Percentiles rank a stretch among this genome's conserved stretches.
phyloP scores from a whole-genome alignment of 2,113 vertebrate species.

The Seriola quinqueradiata region DNA sequence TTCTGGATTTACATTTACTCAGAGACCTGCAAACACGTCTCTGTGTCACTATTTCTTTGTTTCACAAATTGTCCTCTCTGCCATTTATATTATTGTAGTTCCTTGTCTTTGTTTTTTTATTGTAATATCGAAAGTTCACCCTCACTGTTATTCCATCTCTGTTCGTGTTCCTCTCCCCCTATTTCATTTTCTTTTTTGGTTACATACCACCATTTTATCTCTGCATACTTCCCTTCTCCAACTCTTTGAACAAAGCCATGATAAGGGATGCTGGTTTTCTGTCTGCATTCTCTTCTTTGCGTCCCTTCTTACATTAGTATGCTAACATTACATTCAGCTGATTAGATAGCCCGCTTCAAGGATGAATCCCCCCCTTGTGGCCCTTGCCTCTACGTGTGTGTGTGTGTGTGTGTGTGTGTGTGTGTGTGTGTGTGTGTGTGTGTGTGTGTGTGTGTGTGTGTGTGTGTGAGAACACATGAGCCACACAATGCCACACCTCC shows the following conservation, averaged over 20 bases:
- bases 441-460: conserved; percentile 16
- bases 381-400: conserved; percentile 25
- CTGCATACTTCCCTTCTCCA: conserved; percentile 24
- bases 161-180: conserved; percentile 1
- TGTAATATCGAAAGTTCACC: conserved; percentile 22
- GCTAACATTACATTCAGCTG: conserved; percentile 77
- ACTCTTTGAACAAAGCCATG: conserved; percentile 69
- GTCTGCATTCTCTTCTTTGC: conserved; percentile 51
- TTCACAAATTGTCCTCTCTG: neutral
- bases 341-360: conserved; percentile 82
- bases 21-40: neutral
- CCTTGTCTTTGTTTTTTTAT: conserved; percentile 13
- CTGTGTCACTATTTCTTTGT: conserved; percentile 7
- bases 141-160: conserved; percentile 20
- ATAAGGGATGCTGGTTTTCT: conserved; percentile 64
- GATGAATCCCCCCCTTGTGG: conserved; percentile 76
- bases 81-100: conserved; percentile 20
- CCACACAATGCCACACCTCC: conserved; percentile 11
- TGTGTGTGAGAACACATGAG: conserved; percentile 3
- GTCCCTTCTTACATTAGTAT: conserved; percentile 75
- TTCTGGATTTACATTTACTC: conserved; percentile 16
- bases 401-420: conserved; percentile 16
- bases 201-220: conserved; percentile 56
- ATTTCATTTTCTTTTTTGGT: conserved; percentile 58
- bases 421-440: conserved; percentile 30